Evolutionary conservation across 2,888 invertebrate genomes (phyloP), one percentile per base, ranked within the genome.

Genomic region (Euzophera pinguis): DNA sequence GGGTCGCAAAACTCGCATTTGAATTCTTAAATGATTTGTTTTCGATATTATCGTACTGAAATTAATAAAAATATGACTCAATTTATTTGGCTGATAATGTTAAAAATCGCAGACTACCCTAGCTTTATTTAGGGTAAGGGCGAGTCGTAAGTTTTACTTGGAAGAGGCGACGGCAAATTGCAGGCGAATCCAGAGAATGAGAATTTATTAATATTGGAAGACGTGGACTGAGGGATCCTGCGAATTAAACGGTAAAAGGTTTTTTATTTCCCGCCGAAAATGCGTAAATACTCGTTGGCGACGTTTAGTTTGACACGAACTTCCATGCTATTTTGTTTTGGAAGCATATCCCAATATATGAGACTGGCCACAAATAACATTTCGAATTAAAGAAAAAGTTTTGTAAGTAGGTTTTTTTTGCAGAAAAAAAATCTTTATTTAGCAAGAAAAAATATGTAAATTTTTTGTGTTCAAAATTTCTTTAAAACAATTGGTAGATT

Each of bases 141-240:
- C 73, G 67, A 62, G 63, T 79, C 88, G 76, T 89, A 88, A 88
- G 83, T 87, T 85, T 78, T 73, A 73, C 79, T 81, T 75, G 77
- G 71, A 73, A 75, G 69, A 73, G 76, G 61, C 80, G 71, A 65
- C 75, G 79, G 86, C 84, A 87, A 87, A 89, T 89, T 89, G 89
- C 84, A 75, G 73, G 78, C 78, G 80, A 85, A 84, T 84, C 83
- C 80, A 65, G 75, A 67, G 73, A 84, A 90, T 85, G 84, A 86
- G 86, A 88, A 90, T 89, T 90, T 90, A 90, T 89, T 89, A 86
- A 89, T 88, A 90, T 90, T 88, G 85, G 78, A 78, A 79, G 69
- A 71, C 43, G 34, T 63, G 69, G 65, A 69, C 60, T 57, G 58
- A 67, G 69, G 73, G 69, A 69, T 67, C 57, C 61, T 58, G 64